Evolutionary conservation across 1,140 invertebrate genomes (phyloP).

Genomic region (Venustaconcha ellipsiformis): DNA sequence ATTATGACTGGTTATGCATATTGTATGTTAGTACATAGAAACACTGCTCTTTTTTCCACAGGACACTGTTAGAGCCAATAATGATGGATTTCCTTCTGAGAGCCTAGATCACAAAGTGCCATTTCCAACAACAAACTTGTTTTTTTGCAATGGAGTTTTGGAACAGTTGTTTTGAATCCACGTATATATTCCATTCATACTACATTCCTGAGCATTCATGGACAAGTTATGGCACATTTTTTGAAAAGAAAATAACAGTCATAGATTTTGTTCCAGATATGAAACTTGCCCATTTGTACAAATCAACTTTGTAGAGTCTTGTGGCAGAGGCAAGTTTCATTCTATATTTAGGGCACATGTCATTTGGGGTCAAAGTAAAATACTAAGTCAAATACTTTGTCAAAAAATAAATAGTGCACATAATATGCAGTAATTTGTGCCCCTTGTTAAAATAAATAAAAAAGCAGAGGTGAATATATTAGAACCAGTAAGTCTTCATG

Average conservation of each 20-base stretch:
- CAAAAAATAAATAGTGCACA: neutral
- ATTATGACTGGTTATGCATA: neutral
- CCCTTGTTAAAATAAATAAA: too few relatives aligned
- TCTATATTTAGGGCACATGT: neutral
- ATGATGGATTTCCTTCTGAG: slow-evolving; percentile 25
- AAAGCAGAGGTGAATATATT: too few relatives aligned
- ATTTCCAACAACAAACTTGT: slow-evolving; percentile 47
- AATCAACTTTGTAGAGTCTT: neutral
- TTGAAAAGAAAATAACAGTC: neutral
- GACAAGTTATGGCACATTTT: neutral
- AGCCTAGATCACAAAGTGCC: slow-evolving; percentile 42
- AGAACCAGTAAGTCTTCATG: too few relatives aligned
- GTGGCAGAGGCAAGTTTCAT: neutral
- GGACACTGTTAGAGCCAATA: slow-evolving; percentile 36
- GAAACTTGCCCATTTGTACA: neutral
- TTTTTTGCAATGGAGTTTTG: slow-evolving; percentile 39
- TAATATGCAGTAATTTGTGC: neutral
- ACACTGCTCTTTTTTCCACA: slow-evolving; percentile 11
- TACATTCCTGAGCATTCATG: neutral
- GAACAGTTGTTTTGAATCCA: slow-evolving; percentile 32
- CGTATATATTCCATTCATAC: neutral
- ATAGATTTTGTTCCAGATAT: neutral
- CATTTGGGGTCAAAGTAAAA: neutral
- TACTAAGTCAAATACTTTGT: neutral
- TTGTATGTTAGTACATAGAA: neutral